A percentile compares a stretch with the other conserved stretches of the same genome.
Evolutionary conservation across 2,888 invertebrate species (phyloP).

Genomic region (Pinctada fucata): DNA sequence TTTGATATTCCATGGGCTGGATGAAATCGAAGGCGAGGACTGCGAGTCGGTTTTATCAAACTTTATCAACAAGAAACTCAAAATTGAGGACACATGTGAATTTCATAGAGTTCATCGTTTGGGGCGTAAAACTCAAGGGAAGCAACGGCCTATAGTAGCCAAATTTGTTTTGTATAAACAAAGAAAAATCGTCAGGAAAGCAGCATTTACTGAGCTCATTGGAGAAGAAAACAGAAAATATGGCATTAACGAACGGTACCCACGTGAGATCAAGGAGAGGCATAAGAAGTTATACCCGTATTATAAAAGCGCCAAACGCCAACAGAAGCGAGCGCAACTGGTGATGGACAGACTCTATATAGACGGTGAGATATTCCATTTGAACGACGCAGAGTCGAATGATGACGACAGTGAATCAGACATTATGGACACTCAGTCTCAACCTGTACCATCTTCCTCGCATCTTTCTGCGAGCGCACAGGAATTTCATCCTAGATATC

Average conservation of each 20-base stretch:
- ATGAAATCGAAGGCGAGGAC: constrained; percentile 9
- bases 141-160: constrained; percentile 14
- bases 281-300: constrained; percentile 9
- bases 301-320: neutral
- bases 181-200: constrained; percentile 14
- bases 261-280: constrained; percentile 19
- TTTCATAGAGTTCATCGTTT: constrained; percentile 23
- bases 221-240: constrained; percentile 21
- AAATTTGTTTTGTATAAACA: constrained; percentile 18
- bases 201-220: constrained; percentile 7
- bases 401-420: too few species aligned
- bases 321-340: too few species aligned
- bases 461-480: too few species aligned
- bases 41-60: neutral
- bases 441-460: neutral
- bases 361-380: too few species aligned
- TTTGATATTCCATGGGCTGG: constrained; percentile 3
- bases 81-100: neutral
- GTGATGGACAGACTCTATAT: too few species aligned
- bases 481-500: too few species aligned
- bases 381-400: too few species aligned
- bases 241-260: constrained; percentile 19
- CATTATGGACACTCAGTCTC: neutral
- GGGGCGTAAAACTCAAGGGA: constrained; percentile 5
- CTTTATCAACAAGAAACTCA: constrained; percentile 9